Conservation (phyloP, 53 echinoderm and acorn worm genomes). For the Astropecten irregularis region DNA sequence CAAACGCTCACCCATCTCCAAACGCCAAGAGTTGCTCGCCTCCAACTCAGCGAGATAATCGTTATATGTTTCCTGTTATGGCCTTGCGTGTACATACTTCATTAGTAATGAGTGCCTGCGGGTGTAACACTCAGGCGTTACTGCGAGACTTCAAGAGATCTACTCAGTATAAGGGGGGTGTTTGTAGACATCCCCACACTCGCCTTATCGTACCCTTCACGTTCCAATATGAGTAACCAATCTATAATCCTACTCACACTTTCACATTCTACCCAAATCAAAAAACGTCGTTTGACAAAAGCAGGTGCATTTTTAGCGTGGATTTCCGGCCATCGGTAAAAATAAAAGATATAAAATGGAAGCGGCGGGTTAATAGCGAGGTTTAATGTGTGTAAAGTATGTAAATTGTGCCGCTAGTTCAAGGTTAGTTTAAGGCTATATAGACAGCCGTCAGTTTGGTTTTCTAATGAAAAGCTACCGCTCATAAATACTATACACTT, state of each 20-base stretch:
- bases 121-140: constrained; percentile 3
- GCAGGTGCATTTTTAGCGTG: constrained; percentile 46
- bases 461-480: no score
- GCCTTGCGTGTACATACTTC: constrained; percentile 5
- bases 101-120: background rate
- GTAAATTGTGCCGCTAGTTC: no score
- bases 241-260: no score
- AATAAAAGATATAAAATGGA: background rate
- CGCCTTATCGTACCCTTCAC: background rate
- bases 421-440: no score
- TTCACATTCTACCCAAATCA: no score
- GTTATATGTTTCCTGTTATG: constrained; percentile 31
- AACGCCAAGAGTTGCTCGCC: no score
- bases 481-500: no score
- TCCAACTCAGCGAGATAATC: constrained; percentile 31
- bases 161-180: no score
- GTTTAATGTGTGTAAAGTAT: no score
- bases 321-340: background rate
- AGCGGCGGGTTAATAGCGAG: background rate
- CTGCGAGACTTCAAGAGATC: background rate
- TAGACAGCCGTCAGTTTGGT: no score
- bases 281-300: constrained; percentile 13
- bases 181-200: no score
- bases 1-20: background rate
- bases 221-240: no score